Percentiles rank a stretch among this genome's conserved stretches.
phyloP scores from a whole-genome alignment of 53 echinoderm and acorn worm species.

The Apostichopus leukothele region DNA sequence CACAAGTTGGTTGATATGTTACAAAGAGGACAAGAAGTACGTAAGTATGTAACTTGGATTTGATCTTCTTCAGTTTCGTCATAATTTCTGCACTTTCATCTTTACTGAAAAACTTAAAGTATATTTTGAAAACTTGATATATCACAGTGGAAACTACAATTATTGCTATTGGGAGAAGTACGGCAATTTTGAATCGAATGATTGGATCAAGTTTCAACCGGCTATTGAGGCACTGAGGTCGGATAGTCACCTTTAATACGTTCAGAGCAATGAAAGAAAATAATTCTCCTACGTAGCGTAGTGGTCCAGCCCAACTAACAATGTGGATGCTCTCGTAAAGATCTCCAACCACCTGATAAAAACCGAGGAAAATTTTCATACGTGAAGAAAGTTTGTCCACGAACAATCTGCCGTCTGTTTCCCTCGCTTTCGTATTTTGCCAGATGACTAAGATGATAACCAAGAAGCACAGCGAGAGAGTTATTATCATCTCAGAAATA shows the following conservation, averaged over 20 bases:
- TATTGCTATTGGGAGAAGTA: neutral
- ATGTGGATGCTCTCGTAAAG: neutral
- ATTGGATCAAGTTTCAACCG: neutral
- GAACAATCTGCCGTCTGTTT: neutral
- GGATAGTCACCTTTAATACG: neutral
- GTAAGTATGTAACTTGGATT: neutral
- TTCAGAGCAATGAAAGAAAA: neutral
- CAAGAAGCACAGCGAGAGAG: neutral
- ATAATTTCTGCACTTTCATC: neutral
- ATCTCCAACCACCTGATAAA: conserved; percentile 28
- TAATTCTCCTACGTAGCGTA: neutral
- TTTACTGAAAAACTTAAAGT: neutral
- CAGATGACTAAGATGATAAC: neutral
- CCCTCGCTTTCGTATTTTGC: neutral
- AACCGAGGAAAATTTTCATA: conserved; percentile 26
- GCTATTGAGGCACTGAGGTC: neutral
- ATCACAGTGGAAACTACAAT: neutral
- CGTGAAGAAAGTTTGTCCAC: conserved; percentile 28
- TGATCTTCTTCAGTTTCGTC: neutral
- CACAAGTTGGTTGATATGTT: conserved; percentile 47
- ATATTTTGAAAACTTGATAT: neutral
- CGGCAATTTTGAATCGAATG: neutral
- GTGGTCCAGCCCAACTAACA: conserved; percentile 6
- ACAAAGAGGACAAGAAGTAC: conserved; percentile 53
- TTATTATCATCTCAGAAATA: neutral